phyloP scores from a whole-genome alignment of 2,888 invertebrate genomes.

The Iselma pallidipennis region DNA sequence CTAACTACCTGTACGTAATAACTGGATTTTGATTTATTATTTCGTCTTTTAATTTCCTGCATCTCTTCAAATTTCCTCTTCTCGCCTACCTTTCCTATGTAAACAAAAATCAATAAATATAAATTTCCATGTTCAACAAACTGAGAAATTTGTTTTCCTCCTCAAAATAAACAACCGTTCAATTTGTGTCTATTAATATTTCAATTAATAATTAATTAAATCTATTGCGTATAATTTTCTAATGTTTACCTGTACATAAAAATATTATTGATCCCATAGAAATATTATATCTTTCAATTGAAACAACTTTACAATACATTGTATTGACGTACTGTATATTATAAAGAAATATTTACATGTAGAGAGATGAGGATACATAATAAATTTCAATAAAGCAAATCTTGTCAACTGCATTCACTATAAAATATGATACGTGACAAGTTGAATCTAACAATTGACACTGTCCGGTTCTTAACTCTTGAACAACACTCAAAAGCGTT shows the following conservation, averaged over 20 bases:
- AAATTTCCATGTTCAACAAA: background rate
- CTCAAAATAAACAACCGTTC: background rate
- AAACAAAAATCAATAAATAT: slow-evolving; percentile 1
- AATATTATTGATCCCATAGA: too few species aligned
- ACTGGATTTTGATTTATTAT: slow-evolving; percentile 1
- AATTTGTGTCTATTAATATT: background rate
- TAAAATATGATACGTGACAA: slow-evolving; percentile 14
- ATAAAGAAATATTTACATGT: background rate
- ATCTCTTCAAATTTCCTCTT: background rate
- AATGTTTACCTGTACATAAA: too few species aligned
- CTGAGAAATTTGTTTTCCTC: background rate
- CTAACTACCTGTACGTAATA: too few species aligned
- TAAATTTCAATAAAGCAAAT: slow-evolving; percentile 24
- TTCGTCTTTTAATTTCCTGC: background rate
- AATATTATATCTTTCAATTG: too few species aligned
- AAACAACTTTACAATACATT: too few species aligned
- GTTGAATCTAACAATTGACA: slow-evolving; percentile 15
- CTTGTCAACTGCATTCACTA: slow-evolving; percentile 9
- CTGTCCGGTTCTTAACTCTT: slow-evolving; percentile 10
- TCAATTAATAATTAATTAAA: too few species aligned
- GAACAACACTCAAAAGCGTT: too few species aligned
- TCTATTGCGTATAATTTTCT: too few species aligned
- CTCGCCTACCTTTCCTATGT: background rate
- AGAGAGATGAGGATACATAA: slow-evolving; percentile 2
- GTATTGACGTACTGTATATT: background rate